These are phyloP conservation scores for Thamnophis sirtalis DNA, from an alignment of 2,113 vertebrate genomes.

Conservation along the genomic window DNA sequence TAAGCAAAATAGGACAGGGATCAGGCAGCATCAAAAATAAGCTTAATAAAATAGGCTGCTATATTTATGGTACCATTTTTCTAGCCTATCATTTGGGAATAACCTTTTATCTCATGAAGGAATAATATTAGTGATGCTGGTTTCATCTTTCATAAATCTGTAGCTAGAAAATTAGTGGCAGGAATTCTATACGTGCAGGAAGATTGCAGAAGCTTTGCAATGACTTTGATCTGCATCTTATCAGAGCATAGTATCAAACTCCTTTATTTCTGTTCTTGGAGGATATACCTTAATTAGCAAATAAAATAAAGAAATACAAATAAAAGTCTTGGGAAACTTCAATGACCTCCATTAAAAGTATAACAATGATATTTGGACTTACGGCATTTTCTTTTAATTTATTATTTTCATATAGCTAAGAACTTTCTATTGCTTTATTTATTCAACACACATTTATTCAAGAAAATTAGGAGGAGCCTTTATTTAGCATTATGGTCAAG, in stretches of 20 bases:
- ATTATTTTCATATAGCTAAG: not conserved
- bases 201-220: not conserved
- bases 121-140: not conserved
- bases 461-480: not conserved
- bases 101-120: not conserved
- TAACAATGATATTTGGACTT: not conserved
- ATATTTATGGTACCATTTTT: not conserved
- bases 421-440: not conserved
- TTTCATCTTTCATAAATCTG: not conserved
- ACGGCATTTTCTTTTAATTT: too few relatives aligned
- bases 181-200: not conserved
- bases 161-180: not conserved
- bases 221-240: not conserved
- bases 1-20: not conserved
- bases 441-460: not conserved
- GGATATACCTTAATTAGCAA: not conserved
- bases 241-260: not conserved
- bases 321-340: not conserved
- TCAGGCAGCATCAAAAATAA: not conserved
- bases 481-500: not conserved
- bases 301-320: not conserved
- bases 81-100: not conserved
- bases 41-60: not conserved
- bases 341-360: not conserved
- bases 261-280: not conserved